phyloP scores from a whole-genome alignment of 1,140 invertebrate genomes.

The Paracyclopina nana region DNA sequence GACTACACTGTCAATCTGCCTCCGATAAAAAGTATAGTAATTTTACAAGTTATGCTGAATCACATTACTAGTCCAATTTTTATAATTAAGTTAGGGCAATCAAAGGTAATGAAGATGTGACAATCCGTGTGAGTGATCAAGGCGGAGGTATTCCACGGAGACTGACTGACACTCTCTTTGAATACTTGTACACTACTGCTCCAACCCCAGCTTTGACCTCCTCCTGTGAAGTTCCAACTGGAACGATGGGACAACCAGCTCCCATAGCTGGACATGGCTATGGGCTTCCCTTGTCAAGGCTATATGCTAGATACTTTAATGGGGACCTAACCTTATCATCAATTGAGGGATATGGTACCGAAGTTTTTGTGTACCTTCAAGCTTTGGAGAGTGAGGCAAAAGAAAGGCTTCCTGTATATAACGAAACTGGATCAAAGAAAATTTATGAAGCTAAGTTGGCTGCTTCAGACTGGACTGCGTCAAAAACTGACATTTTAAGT shows the following conservation, averaged over 20 bases:
- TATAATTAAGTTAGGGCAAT: constrained; percentile 66
- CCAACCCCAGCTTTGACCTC: constrained; percentile 35
- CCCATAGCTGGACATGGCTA: constrained; percentile 41
- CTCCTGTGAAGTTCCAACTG: neutral
- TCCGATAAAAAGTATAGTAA: no score
- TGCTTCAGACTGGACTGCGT: constrained; percentile 6
- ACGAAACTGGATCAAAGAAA: constrained; percentile 43
- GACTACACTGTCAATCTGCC: constrained; percentile 44
- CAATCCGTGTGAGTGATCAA: constrained; percentile 49
- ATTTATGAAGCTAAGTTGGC: constrained; percentile 9
- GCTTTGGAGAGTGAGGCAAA: constrained; percentile 82
- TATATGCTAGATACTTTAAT: constrained; percentile 95
- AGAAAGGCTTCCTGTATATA: constrained; percentile 85
- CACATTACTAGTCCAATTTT: no score
- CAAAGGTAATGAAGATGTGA: constrained; percentile 78
- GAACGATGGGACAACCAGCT: neutral
- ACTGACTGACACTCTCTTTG: constrained; percentile 69
- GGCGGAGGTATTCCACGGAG: constrained; percentile 83
- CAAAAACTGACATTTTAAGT: no score
- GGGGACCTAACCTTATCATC: constrained; percentile 79
- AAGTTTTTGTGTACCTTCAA: constrained; percentile 77
- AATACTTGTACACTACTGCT: constrained; percentile 97
- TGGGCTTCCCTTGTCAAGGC: constrained; percentile 78
- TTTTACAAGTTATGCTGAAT: no score
- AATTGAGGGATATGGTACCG: constrained; percentile 87